Evolutionary conservation across 2,888 invertebrate species (phyloP), one percentile per base, ranked within the genome.

Genomic region (Pseudanteris insignis): DNA sequence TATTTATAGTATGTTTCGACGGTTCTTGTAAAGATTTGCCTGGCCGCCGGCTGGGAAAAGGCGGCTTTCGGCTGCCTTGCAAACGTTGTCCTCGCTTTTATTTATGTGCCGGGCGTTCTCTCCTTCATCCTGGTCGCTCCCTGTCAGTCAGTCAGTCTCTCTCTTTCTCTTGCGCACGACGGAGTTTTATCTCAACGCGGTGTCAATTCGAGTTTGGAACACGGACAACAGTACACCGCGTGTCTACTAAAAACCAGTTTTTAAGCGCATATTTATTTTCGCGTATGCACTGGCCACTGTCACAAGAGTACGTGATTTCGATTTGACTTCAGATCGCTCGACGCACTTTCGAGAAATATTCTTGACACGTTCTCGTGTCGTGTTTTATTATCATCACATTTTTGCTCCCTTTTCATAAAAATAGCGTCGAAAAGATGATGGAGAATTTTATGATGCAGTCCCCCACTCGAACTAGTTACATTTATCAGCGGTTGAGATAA

Each of bases 171-270:
- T 54, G 33, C 37, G 48, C 28, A 34, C 65, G 63, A 59, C 62
- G 64, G 67, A 70, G 69, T 69, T 73, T 73, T 75, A 73, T 76
- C 75, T 73, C 58, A 70, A 71, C 70, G 70, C 72, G 70, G 75
- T 79, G 79, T 79, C 79, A 78, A 78, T 77, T 79, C 75, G 74
- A 75, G 78, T 79, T 79, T 79, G 75, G 72, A 73, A 74, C 73
- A 75, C 71, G 73, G 69, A 58, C 71, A 75, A 72, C 72, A 72
- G 75, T 72, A 75, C 77, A 74, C 77, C 74, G 71, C 70, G 73
- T 76, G 75, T 77, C 76, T 76, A 77, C 77, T 73, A 73, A 74
- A 75, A 76, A 77, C 77, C 78, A 71, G 77, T 77, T 78, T 71
- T 73, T 70, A 73, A 72, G 71, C 71, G 68, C 69, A 63, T 71